Evolutionary conservation across 2,113 vertebrate species (phyloP).

Genomic region (Cepphus grylle): DNA sequence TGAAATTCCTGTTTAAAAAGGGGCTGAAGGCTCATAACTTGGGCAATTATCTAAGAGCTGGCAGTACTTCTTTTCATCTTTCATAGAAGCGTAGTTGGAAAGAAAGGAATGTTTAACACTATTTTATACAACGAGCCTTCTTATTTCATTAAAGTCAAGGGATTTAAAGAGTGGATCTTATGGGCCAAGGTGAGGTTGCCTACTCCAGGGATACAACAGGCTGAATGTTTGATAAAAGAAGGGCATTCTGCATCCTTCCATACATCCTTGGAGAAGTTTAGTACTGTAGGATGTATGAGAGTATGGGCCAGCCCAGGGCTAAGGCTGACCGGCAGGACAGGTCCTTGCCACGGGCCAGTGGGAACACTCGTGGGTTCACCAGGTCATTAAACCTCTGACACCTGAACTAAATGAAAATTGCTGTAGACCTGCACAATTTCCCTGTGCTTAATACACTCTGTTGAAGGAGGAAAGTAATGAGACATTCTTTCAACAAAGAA

Average conservation of each 20-base stretch:
- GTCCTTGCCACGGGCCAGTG: not conserved
- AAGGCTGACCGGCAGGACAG: not conserved
- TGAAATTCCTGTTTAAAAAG: constrained; percentile 38
- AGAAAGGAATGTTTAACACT: constrained; percentile 10
- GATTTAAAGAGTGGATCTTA: not conserved
- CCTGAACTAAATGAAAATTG: not conserved
- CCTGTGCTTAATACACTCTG: not conserved
- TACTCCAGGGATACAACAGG: not conserved
- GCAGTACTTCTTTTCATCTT: constrained; percentile 31
- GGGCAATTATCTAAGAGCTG: constrained; percentile 35
- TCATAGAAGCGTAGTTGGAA: not conserved
- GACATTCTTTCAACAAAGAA: not conserved
- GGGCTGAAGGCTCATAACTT: constrained; percentile 18
- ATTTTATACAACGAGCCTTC: not conserved
- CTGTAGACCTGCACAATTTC: not conserved
- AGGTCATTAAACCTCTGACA: not conserved
- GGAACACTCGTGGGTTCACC: not conserved
- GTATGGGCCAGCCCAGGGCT: not conserved
- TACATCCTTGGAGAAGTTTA: not conserved
- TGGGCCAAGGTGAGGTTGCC: not conserved
- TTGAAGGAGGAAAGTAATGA: not conserved
- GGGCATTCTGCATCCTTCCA: not conserved
- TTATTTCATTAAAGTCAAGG: constrained; percentile 3
- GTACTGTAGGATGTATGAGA: rapidly evolving
- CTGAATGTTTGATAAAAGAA: not conserved